Base-by-base conservation (phyloP, 2,888 invertebrate genomes). In the Orthonevra nobilis region DNA sequence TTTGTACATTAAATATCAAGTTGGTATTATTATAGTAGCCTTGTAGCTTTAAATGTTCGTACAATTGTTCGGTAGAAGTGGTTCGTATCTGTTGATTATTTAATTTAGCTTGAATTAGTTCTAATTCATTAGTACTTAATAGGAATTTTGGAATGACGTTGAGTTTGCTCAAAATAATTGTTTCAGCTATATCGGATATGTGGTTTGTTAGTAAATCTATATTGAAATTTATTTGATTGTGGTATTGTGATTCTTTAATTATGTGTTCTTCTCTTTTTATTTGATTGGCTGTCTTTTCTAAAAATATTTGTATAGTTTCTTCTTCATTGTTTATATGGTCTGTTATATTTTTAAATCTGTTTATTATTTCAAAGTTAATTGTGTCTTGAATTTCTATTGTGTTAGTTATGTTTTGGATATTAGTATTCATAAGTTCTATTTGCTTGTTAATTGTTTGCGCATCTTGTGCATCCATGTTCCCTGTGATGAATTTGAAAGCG, bases 381-480 rank as follows among this genome's bases (percentile, higher is more conserved):
- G 10, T n/a, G 10, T 40, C n/a, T 10, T 40, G 19, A 20, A 20
- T 40, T 10, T 19, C 40, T 40, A 40, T 20, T 40, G 40, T 20
- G n/a, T 40, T 19, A 3, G 40, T n/a, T 40, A 40, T 5, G 20
- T 40, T 20, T n/a, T 10, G 19, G 20, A 40, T 40, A 10, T 40
- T 40, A 5, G 10, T 3, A 20, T 10, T 40, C 19, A 40, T 40
- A 7, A 20, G 19, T 20, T 40, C 10, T 40, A 40, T 20, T 15
- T 40, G 19, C n/a, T 19, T 10, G n/a, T 40, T 40, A 19, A 40
- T 40, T 20, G 19, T 40, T 5, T 10, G 19, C 20, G 40, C 40
- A 5, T 40, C 40, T 40, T 40, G 40, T 20, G n/a, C 40, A 6
- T 40, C 40, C 40, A 40, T 40, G n/a, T 40, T 32, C 12, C 32